phyloP scores from a whole-genome alignment of 1,140 invertebrate genomes.

The Drosophila nasuta region DNA sequence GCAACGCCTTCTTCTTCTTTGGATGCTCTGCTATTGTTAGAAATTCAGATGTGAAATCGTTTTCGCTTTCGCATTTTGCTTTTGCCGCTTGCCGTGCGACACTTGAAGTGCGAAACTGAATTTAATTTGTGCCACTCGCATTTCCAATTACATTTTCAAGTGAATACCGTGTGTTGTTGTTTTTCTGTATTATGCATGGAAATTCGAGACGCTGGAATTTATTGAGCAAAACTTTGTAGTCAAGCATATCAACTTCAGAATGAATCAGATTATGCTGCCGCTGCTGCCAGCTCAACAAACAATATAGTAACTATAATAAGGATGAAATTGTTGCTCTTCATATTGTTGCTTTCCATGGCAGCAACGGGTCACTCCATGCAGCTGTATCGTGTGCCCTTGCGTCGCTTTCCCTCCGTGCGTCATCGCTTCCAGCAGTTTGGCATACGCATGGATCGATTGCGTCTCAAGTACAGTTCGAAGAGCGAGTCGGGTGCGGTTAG shows the following conservation, averaged over 20 bases:
- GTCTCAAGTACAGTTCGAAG: conserved; percentile 52
- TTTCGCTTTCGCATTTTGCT: background rate
- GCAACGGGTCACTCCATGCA: background rate
- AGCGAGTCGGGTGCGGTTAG: background rate
- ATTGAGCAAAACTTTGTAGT: conserved; percentile 11
- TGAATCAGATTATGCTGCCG: conserved; percentile 33
- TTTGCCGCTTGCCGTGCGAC: too few species aligned
- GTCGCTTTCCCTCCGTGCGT: conserved; percentile 63
- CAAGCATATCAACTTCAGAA: conserved; percentile 54
- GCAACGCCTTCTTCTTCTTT: conserved; percentile 3
- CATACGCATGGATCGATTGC: conserved; percentile 68
- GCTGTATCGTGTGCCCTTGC: conserved; percentile 57
- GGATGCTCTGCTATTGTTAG: conserved; percentile 7
- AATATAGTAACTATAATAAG: conserved; percentile 6
- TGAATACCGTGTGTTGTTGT: background rate
- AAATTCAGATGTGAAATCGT: conserved; percentile 5
- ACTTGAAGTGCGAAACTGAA: conserved; percentile 11
- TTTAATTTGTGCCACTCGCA: conserved; percentile 56
- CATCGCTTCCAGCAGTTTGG: conserved; percentile 68
- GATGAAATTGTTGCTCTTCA: conserved; percentile 41
- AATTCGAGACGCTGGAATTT: conserved; percentile 28
- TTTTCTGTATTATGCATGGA: conserved; percentile 14
- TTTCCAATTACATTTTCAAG: conserved; percentile 72
- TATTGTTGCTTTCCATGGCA: conserved; percentile 13
- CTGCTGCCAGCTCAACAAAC: conserved; percentile 27